Evolutionary conservation across 1,140 invertebrate genomes (phyloP), one percentile per base, ranked within the genome.

Genomic region (Brachionus paranguensis): DNA sequence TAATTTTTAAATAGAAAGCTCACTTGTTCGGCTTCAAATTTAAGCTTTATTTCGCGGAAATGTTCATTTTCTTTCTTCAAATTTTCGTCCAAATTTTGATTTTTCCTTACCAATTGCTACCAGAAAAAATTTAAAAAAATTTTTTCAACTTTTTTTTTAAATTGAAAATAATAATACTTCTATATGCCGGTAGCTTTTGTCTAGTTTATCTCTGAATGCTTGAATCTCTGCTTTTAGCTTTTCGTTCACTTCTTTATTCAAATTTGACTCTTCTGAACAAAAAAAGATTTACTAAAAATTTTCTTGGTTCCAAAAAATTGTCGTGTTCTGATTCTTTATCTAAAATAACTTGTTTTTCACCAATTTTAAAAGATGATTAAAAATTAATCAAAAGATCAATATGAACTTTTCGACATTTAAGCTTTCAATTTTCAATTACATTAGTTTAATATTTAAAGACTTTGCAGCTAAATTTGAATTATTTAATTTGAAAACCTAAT

Each of bases 41-140:
- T 76, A 27, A 50, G 14, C 27, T 76, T 76, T 14, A 76, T 50
- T 20, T 76, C 72, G 24, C 27, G 43, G n/a, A 50, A 50, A 50
- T 76, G 24, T 12, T 76, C 72, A 50, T 76, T 76, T 76, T 76
- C 72, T 53, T 37, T 53, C 17, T 76, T 76, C 27, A 76, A 76
- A 76, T 50, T 76, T 37, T 76, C 72, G 11, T 76, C 72, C 24
- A 76, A 76, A 76, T 24, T 76, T 76, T 76, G 72, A 24, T 50
- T 76, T 37, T 76, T 76, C 50, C 45, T 47, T 11, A 50, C 41
- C 8, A 50, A 47, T 76, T 76, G 72, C 68, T 72, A 7, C 4
- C 41, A 43, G 2, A 45, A 68, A 68, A 37, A 33, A 68, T 7
- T 33, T 29, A 24, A 20, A 20, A 55, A 50, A 14, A 3, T 17